phyloP scores from a whole-genome alignment of 2,888 invertebrate species.

The Xanthostigma xanthostigma region DNA sequence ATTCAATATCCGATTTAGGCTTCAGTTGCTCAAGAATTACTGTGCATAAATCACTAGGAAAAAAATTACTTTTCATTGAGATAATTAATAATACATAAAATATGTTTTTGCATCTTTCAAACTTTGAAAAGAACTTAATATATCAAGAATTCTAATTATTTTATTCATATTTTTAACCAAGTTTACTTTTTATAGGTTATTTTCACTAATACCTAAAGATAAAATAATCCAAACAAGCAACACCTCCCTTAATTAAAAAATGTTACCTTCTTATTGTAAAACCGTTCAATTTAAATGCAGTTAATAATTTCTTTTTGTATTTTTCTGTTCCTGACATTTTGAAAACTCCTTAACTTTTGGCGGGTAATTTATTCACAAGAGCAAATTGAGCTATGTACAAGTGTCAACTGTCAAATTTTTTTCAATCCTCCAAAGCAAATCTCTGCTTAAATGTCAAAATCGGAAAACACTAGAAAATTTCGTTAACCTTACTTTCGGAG shows the following conservation, averaged over 20 bases:
- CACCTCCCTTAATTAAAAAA: not conserved
- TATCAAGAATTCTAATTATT: too few species aligned
- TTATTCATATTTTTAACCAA: too few species aligned
- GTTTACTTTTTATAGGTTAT: too few species aligned
- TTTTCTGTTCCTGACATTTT: slow-evolving; percentile 27
- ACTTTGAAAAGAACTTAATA: too few species aligned
- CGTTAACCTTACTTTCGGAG: too few species aligned
- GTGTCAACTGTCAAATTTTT: too few species aligned
- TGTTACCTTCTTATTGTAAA: slow-evolving; percentile 48
- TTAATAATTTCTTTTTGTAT: slow-evolving; percentile 44
- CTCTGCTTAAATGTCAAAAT: too few species aligned
- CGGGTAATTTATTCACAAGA: not conserved
- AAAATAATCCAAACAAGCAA: not conserved
- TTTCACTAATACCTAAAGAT: not conserved
- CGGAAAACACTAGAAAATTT: too few species aligned
- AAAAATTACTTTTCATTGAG: slow-evolving; percentile 3
- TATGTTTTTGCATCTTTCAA: too few species aligned
- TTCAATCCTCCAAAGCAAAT: too few species aligned
- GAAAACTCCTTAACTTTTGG: not conserved
- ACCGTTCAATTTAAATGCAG: slow-evolving; percentile 60
- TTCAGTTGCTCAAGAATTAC: slow-evolving; percentile 57
- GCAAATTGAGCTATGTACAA: too few species aligned
- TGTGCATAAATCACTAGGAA: slow-evolving; percentile 50
- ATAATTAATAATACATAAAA: too few species aligned
- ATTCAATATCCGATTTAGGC: slow-evolving; percentile 39